Evolutionary conservation across 2,888 invertebrate genomes (phyloP), one percentile per base, ranked within the genome.

Genomic region (Scaptomyza reducta): DNA sequence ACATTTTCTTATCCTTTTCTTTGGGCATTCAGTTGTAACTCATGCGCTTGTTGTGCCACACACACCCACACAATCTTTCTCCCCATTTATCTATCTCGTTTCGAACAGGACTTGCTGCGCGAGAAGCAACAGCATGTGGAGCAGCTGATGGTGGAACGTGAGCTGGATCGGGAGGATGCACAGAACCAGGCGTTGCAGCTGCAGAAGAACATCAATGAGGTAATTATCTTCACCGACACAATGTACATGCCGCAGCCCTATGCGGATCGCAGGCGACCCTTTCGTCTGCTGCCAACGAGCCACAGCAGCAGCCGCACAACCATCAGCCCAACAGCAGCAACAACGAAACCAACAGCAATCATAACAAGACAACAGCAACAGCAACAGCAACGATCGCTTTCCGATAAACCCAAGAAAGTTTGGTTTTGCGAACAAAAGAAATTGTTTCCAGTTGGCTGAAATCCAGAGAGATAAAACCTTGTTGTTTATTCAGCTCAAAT

Each of bases 101-200:
- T 33, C 27, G 27, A 13, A 25, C 91, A 98, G 98, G 97, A 98
- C 91, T 93, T 97, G 33, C 92, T 99, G 64, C 95, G 96, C 90
- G 98, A 99, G 92, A 99, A 98, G 91, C 97, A 98, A 89, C 96
- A 96, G 76, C 98, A 99, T 90, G 95, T 99, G 88, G 98, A 98
- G 89, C 96, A 97, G 87, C 93, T 99, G 80, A 94, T 98, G 91
- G 95, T 96, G 70, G 99, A 99, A 91, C 93, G 98, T 54, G 98
- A 99, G 89, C 90, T 98, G 82, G 99, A 98, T 90, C 93, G 98
- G 80, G 94, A 96, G 31, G 97, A 98, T 91, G 94, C 98, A 27
- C 97, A 96, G 13, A 95, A 96, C 95, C 27, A 97, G 79, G 89
- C 90, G 25, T 72, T 91, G 66, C 89, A 90, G 61, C 89, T 89